phyloP scores from a whole-genome alignment of 2,888 invertebrate genomes.

The Lithophane socia region DNA sequence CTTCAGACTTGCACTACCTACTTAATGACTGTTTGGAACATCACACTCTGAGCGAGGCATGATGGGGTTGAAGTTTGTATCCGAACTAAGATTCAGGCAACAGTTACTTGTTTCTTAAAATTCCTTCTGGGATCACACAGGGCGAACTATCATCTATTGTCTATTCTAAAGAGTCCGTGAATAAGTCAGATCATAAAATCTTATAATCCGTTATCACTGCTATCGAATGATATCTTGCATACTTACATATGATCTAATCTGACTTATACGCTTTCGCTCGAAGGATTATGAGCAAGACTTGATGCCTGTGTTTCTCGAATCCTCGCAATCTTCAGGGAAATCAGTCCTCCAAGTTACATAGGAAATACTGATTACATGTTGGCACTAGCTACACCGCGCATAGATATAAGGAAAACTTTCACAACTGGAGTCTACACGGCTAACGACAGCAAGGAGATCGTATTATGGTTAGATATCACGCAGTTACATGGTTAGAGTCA shows the following conservation, averaged over 20 bases:
- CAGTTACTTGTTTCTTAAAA: not conserved
- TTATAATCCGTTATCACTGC: not conserved
- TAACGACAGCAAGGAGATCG: slow-evolving; percentile 19
- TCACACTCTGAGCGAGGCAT: not conserved
- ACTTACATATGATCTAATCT: not conserved
- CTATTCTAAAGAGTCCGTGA: not conserved
- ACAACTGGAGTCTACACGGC: slow-evolving; percentile 7
- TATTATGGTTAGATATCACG: slow-evolving; percentile 33
- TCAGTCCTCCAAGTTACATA: slow-evolving; percentile 4
- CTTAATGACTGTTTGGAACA: not conserved
- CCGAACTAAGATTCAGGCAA: not conserved
- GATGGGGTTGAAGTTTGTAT: not conserved
- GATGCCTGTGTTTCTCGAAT: slow-evolving; percentile 2
- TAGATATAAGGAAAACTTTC: slow-evolving; percentile 39
- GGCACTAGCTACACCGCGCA: not conserved
- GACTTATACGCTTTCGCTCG: not conserved
- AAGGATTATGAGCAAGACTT: not conserved
- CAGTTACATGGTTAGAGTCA: slow-evolving; percentile 44
- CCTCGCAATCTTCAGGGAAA: slow-evolving; percentile 34
- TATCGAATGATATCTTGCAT: not conserved
- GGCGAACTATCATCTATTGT: not conserved
- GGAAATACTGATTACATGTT: slow-evolving; percentile 40
- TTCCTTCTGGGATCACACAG: not conserved
- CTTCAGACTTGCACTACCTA: not conserved
- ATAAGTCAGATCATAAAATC: not conserved